Percentiles rank a stretch among this genome's conserved stretches.
These are phyloP conservation scores for Protomyctophum bolini DNA, from an alignment of 2,113 vertebrate genomes.

Conservation along the genomic window DNA sequence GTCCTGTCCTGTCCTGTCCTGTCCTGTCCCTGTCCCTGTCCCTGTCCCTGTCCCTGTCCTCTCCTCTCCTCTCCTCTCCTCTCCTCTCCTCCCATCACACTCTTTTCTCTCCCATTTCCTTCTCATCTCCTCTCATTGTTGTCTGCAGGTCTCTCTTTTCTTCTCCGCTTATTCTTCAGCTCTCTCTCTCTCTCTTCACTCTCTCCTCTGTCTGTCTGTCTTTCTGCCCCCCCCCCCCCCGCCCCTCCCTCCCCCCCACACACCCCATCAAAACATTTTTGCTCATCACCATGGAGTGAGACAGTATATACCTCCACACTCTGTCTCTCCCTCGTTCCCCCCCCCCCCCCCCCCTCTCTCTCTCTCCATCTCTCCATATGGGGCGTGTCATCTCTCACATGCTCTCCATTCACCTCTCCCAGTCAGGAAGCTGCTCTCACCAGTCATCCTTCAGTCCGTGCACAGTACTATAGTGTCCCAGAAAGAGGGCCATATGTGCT, in stretches of 20 bases:
- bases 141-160: too few species aligned
- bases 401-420: conserved; percentile 72
- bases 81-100: conserved; percentile 13
- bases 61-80: conserved; percentile 24
- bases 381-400: conserved; percentile 75
- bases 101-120: background rate
- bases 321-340: conserved; percentile 20
- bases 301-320: conserved; percentile 2
- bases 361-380: conserved; percentile 64
- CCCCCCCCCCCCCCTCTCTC: conserved; percentile 33
- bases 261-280: too few species aligned
- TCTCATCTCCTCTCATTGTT: too few species aligned
- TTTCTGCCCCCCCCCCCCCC: too few species aligned
- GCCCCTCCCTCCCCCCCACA: too few species aligned
- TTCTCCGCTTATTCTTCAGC: too few species aligned
- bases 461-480: conserved; percentile 66
- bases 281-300: too few species aligned
- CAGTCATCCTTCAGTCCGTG: conserved; percentile 71
- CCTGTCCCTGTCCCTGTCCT: background rate
- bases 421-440: conserved; percentile 69
- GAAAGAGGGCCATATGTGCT: conserved; percentile 78
- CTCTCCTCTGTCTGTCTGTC: too few species aligned
- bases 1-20: conserved; percentile 7
- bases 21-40: conserved; percentile 18
- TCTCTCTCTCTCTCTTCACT: too few species aligned